Percentiles rank a stretch among this genome's conserved stretches.
Evolutionary conservation across 35 echinoderm and acorn worm genomes (phyloP).

Genomic region (Lytechinus pictus): DNA sequence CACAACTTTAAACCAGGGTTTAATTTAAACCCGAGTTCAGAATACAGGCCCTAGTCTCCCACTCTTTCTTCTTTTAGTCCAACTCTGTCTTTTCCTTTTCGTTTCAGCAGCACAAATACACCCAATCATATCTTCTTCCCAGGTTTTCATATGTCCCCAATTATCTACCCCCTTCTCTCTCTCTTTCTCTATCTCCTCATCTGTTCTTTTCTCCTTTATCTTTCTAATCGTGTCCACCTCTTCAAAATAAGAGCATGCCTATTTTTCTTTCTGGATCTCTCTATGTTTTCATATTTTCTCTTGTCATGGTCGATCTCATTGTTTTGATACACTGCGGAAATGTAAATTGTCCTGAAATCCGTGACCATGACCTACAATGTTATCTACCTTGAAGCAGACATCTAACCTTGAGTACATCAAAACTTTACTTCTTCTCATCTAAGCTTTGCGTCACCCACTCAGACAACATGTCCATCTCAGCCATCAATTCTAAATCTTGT

Average conservation of each 20-base stretch:
- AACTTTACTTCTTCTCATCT: neutral
- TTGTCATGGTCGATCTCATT: neutral
- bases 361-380: neutral
- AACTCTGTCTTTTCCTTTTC: neutral
- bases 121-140: too few species aligned
- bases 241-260: too few species aligned
- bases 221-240: neutral
- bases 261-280: too few species aligned
- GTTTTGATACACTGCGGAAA: neutral
- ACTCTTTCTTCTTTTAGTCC: neutral
- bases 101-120: too few species aligned
- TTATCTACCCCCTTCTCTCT: neutral
- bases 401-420: neutral
- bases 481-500: neutral
- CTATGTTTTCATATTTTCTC: too few species aligned
- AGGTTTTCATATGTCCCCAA: too few species aligned
- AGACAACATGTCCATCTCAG: neutral
- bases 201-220: neutral
- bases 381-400: neutral
- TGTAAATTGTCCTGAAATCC: neutral
- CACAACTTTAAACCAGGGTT: too few species aligned
- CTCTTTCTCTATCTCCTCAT: neutral
- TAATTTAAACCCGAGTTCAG: too few species aligned
- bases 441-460: neutral
- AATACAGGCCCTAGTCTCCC: too few species aligned